Percentiles rank a stretch among this genome's conserved stretches.
phyloP scores from a whole-genome alignment of 2,113 vertebrate genomes.

The Thryonomys swinderianus region DNA sequence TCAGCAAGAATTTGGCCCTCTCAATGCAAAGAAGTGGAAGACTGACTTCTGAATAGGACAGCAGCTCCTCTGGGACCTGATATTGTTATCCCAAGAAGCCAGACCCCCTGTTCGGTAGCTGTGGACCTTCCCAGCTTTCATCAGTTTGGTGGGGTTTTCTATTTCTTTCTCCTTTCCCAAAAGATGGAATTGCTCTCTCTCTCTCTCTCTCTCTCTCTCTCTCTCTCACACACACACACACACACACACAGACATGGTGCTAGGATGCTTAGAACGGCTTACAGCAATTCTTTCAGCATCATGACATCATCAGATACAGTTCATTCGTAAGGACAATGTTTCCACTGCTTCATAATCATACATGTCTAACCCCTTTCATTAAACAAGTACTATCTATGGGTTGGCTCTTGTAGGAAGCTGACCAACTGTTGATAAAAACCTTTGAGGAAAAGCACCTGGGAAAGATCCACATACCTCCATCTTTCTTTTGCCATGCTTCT shows the following conservation, averaged over 20 bases:
- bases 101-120: fast-evolving
- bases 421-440: background rate
- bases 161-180: background rate
- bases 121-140: background rate
- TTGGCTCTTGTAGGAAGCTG: background rate
- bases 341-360: background rate
- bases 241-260: no score
- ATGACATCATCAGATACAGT: background rate
- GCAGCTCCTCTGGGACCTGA: fast-evolving
- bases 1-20: background rate
- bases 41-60: fast-evolving
- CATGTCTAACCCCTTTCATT: background rate
- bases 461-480: no score
- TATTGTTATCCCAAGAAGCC: fast-evolving
- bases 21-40: background rate
- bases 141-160: background rate
- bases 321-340: background rate
- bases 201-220: no score
- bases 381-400: background rate
- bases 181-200: no score
- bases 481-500: background rate
- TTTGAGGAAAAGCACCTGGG: background rate
- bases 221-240: no score
- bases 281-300: background rate
- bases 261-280: background rate